These are phyloP conservation scores for Apaloderma vittatum DNA, from an alignment of 2,113 vertebrate species.

Conservation along the genomic window DNA sequence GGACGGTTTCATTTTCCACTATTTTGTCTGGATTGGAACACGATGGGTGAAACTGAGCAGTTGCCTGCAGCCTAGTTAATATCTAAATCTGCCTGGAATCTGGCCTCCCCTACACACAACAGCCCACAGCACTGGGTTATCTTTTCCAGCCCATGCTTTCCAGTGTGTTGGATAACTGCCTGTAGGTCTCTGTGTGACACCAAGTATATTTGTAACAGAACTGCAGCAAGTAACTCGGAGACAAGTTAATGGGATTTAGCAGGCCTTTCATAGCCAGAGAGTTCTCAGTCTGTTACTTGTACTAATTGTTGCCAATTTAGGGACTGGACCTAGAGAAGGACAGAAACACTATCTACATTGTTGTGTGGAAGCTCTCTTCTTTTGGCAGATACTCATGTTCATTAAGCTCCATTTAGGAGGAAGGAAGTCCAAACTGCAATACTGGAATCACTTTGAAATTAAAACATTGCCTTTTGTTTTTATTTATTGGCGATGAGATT, in stretches of 20 bases:
- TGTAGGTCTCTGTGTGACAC: neutral
- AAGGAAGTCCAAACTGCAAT: neutral
- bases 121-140: neutral
- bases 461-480: neutral
- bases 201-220: neutral
- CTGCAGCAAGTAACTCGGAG: neutral
- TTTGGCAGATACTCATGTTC: neutral
- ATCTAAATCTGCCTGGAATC: neutral
- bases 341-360: neutral
- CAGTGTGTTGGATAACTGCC: neutral
- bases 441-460: neutral
- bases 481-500: slow-evolving; percentile 15
- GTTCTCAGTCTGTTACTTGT: neutral
- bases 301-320: neutral
- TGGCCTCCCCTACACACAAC: neutral
- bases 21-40: neutral
- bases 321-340: neutral
- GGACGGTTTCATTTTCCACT: neutral
- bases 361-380: neutral
- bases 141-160: neutral
- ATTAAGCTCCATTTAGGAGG: neutral
- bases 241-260: neutral
- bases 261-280: neutral
- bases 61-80: neutral
- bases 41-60: neutral